Conservation (phyloP, 2,888 invertebrate genomes). For the Rhamnusium bicolor region DNA sequence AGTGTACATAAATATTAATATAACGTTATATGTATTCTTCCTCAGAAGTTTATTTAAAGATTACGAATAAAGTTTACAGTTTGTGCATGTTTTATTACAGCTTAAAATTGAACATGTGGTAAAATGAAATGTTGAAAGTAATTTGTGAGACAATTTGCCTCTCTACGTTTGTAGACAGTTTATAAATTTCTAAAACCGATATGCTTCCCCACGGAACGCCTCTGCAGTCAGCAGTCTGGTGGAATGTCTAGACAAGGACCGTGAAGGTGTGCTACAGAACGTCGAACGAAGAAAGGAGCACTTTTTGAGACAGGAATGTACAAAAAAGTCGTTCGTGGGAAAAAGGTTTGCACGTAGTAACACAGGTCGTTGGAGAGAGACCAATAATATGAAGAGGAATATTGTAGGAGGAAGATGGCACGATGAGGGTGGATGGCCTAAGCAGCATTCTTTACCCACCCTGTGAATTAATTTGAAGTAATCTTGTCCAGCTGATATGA, state of each 20-base stretch:
- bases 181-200: neutral
- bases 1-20: neutral
- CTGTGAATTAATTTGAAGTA: constrained; percentile 61
- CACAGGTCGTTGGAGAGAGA: constrained; percentile 33
- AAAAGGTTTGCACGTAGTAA: constrained; percentile 66
- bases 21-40: neutral
- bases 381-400: constrained; percentile 14
- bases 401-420: constrained; percentile 38
- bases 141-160: neutral
- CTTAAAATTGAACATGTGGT: neutral
- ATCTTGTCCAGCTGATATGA: constrained; percentile 52
- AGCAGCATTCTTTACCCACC: constrained; percentile 63
- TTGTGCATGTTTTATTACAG: neutral
- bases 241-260: constrained; percentile 67
- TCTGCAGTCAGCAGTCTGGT: constrained; percentile 57
- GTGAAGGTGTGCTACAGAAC: constrained; percentile 47
- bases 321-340: constrained; percentile 70
- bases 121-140: neutral
- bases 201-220: constrained; percentile 33
- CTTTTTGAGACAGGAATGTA: constrained; percentile 67
- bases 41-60: neutral
- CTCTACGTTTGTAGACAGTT: neutral
- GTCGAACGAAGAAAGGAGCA: constrained; percentile 60
- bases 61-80: neutral
- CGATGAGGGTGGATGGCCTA: constrained; percentile 53